A percentile compares a stretch with the other conserved stretches of the same genome.
Conservation (phyloP, 2,888 invertebrate genomes). For the Xestia xanthographa region DNA sequence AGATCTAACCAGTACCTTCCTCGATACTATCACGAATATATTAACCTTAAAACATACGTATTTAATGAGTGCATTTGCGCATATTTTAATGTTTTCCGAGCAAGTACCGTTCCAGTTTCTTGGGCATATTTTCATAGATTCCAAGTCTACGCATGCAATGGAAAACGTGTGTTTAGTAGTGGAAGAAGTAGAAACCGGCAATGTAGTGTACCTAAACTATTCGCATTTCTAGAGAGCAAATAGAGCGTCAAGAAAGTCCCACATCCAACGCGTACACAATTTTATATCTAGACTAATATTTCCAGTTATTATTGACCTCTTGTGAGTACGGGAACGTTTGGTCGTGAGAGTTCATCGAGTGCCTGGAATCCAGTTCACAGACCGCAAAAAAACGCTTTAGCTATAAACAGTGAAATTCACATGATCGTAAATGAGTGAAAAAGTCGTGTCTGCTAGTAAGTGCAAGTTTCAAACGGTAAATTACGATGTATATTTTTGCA, state of each 20-base stretch:
- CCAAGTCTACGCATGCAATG: constrained; percentile 58
- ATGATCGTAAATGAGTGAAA: constrained; percentile 53
- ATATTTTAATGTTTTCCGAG: constrained; percentile 57
- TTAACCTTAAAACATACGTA: constrained; percentile 54
- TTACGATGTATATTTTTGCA: not conserved
- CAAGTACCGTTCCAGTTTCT: constrained; percentile 65
- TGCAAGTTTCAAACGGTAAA: constrained; percentile 34
- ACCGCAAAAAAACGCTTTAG: constrained; percentile 52
- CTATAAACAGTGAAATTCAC: constrained; percentile 60
- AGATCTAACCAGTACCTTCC: constrained; percentile 31
- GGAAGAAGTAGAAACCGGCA: constrained; percentile 31
- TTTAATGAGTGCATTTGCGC: constrained; percentile 48
- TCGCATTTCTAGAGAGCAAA: constrained; percentile 55
- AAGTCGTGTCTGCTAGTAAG: constrained; percentile 32
- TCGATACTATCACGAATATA: constrained; percentile 55
- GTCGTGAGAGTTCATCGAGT: constrained; percentile 50
- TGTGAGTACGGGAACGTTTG: constrained; percentile 36
- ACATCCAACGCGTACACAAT: constrained; percentile 34
- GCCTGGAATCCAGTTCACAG: constrained; percentile 53
- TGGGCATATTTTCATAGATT: constrained; percentile 71
- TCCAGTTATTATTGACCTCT: constrained; percentile 53
- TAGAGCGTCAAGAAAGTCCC: constrained; percentile 64
- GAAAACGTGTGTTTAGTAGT: constrained; percentile 28
- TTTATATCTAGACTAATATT: constrained; percentile 50
- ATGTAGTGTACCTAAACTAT: constrained; percentile 45